Base-by-base conservation (phyloP, 2,888 invertebrate genomes). In the Zaprionus lineosus region DNA sequence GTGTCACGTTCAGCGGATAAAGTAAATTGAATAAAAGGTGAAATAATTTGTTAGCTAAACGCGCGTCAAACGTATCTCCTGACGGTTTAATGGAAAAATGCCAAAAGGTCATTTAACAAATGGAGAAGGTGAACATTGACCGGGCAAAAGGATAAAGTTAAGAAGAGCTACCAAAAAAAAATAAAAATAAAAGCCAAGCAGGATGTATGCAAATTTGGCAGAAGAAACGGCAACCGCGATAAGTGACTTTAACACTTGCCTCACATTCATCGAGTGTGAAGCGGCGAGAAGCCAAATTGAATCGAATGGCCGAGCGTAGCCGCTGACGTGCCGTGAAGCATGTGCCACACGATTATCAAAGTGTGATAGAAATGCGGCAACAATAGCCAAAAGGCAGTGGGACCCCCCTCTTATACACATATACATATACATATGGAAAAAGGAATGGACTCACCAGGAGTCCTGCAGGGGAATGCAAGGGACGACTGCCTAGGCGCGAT, bases 21-120 rank as follows among this genome's bases (percentile, higher is more conserved):
- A 68, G 63, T 68, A 74, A 77, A 78, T 78, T 78, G 69, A 78
- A 84, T 74, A 78, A 76, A 74, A 81, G 72, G 73, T 77, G 66
- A 69, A 81, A 76, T 71, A 68, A 74, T 81, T 78, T 68, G 62
- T 52, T 65, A 58, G 69, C 74, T 74, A 46, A 64, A 68, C 67
- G 47, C 63, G 44, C 47, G n/a, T n/a, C n/a, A 44, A 41, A 16
- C 31, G 11, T 43, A 48, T 26, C 26, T 36, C 26, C 34, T 44
- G 51, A 16, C 33, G 55, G 33, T 48, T 68, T 53, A 73, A 50
- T 62, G 62, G 57, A 39, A 77, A 55, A 65, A 70, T 74, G 69
- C 52, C 71, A 71, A 74, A 78, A 68, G 66, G 77, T 73, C 18
- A 19, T 29, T 5, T 21, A 26, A 31, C 21, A 19, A 43, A 31